These are phyloP conservation scores for Tipula lateralis DNA, from an alignment of 2,888 invertebrate genomes.

Conservation along the genomic window DNA sequence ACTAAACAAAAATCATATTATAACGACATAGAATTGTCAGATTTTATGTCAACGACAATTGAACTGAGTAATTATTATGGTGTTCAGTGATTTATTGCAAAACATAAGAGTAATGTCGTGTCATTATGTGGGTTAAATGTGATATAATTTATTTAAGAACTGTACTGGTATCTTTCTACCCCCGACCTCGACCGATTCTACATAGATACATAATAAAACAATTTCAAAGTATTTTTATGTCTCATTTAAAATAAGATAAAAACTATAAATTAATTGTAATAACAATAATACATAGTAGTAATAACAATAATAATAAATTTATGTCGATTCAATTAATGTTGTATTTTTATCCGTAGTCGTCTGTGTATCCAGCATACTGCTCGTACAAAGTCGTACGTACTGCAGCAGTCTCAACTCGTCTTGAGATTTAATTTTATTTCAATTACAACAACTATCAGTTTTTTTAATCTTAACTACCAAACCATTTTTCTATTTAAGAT, in stretches of 20 bases:
- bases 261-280: background rate
- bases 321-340: slow-evolving; percentile 9
- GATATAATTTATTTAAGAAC: background rate
- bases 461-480: slow-evolving; percentile 9
- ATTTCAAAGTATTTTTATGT: background rate
- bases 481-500: slow-evolving; percentile 7
- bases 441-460: background rate
- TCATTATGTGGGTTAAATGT: background rate
- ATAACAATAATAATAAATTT: slow-evolving; percentile 12
- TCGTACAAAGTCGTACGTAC: background rate
- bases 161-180: background rate
- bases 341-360: background rate
- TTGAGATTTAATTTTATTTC: slow-evolving; percentile 1
- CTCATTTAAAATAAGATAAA: background rate
- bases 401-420: background rate
- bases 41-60: background rate
- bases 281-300: background rate
- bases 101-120: background rate
- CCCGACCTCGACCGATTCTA: background rate
- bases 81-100: background rate
- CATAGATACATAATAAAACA: background rate
- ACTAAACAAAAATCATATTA: background rate
- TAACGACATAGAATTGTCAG: background rate
- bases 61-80: background rate
- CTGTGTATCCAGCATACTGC: background rate